Evolutionary conservation across 2,888 invertebrate genomes (phyloP), one percentile per base, ranked within the genome.

Genomic region (Tanypteryx hageni): DNA sequence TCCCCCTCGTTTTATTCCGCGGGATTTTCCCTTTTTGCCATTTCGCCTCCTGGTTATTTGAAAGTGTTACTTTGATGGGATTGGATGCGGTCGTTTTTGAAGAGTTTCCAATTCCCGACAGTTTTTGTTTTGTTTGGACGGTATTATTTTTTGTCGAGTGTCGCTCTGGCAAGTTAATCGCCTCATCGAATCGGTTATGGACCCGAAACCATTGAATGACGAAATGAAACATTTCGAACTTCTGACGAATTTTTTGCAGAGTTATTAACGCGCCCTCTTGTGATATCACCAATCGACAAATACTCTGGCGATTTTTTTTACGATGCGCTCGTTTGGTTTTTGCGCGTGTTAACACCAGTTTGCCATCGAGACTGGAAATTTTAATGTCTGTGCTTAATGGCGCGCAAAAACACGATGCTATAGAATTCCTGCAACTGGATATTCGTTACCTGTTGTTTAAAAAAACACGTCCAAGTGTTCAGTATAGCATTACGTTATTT

Each of bases 111-210:
- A 76, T 27, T 27, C n/a, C 68, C 0, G n/a, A n/a, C n/a, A n/a
- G n/a, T n/a, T n/a, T n/a, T n/a, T n/a, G n/a, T n/a, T n/a, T n/a
- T n/a, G n/a, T n/a, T n/a, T n/a, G 64, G n/a, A 64, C 9, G 22
- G 0, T 8, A 16, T 58, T 18, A 56, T 84, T 85, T 85, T 85
- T 57, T 57, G n/a, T 11, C 22, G 1, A 13, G 11, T n/a, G 57
- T 57, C 85, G 56, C n/a, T 85, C 57, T 58, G 85, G 22, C 58
- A 57, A 85, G 85, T 85, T 85, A 58, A 85, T 57, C n/a, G 85
- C 10, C 57, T 22, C 18, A 58, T 85, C n/a, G 58, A 58, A 57
- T 85, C 58, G 11, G 57, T 58, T n/a, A 13, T 58, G 9, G 22
- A 22, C 8, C 3, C n/a, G n/a, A 11, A 22, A 22, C 76, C 8